Percentiles rank a stretch among this genome's conserved stretches.
Conservation (phyloP, 2,113 vertebrate genomes). For the Heptranchias perlo region DNA sequence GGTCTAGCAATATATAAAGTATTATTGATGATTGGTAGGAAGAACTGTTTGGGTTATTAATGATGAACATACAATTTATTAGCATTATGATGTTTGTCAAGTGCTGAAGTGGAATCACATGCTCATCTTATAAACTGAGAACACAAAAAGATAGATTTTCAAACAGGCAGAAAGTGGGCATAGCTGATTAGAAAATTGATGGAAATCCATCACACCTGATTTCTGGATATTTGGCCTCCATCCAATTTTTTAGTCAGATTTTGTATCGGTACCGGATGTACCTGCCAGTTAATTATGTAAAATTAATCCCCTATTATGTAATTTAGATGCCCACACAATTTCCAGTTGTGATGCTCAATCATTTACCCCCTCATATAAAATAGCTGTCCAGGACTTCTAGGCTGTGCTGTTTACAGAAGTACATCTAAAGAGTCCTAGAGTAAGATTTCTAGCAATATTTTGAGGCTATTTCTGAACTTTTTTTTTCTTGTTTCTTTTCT, state of each 20-base stretch:
- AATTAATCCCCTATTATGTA: not conserved
- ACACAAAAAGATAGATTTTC: not conserved
- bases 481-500: not conserved
- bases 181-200: not conserved
- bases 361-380: not conserved
- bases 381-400: not conserved
- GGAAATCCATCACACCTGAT: not conserved
- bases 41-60: not conserved
- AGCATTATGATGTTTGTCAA: not conserved
- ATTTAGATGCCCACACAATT: not conserved
- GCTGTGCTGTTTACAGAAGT: not conserved
- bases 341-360: not conserved
- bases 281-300: not conserved
- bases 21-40: not conserved
- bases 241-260: constrained; percentile 12
- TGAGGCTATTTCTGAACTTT: not conserved
- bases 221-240: not conserved
- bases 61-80: not conserved
- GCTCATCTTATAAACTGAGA: not conserved
- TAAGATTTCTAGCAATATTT: not conserved
- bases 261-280: not conserved
- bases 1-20: not conserved
- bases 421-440: not conserved
- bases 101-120: not conserved
- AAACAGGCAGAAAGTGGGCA: not conserved